phyloP scores from a whole-genome alignment of 2,888 invertebrate genomes.

The Brenthis daphne region DNA sequence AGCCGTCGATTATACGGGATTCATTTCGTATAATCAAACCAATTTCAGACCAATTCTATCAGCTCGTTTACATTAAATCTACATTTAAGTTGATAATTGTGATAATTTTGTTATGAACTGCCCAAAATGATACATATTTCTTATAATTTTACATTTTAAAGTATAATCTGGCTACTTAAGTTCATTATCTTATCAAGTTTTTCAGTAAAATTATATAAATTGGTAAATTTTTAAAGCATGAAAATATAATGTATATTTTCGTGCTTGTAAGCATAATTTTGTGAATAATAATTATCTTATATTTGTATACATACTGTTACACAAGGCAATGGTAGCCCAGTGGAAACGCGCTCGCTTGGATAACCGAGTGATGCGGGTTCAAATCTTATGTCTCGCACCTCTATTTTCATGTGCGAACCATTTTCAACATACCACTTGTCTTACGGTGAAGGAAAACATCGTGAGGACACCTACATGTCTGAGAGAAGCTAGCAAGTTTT shows the following conservation, averaged over 20 bases:
- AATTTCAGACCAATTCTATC: constrained; percentile 37
- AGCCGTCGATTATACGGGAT: constrained; percentile 37
- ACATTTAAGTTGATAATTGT: constrained; percentile 34
- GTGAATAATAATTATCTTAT: not conserved
- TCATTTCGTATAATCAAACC: constrained; percentile 35
- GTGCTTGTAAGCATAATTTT: not conserved
- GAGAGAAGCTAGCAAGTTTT: too few relatives aligned
- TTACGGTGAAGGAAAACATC: too few relatives aligned
- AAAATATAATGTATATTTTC: not conserved
- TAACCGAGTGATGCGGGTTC: too few relatives aligned
- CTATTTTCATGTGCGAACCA: too few relatives aligned
- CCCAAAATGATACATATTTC: not conserved
- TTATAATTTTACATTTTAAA: constrained; percentile 6
- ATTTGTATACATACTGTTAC: not conserved
- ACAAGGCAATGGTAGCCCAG: too few relatives aligned
- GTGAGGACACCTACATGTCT: too few relatives aligned
- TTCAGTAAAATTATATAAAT: too few relatives aligned
- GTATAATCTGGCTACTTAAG: not conserved
- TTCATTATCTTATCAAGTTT: too few relatives aligned
- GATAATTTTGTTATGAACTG: constrained; percentile 18
- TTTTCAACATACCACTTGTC: too few relatives aligned
- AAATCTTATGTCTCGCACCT: too few relatives aligned
- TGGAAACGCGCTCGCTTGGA: too few relatives aligned
- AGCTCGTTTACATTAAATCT: constrained; percentile 36
- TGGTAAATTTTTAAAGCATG: not conserved